Percentiles rank a stretch among this genome's conserved stretches.
These are phyloP conservation scores for Xiphorhynchus elegans DNA, from an alignment of 2,113 vertebrate genomes.

Conservation along the genomic window DNA sequence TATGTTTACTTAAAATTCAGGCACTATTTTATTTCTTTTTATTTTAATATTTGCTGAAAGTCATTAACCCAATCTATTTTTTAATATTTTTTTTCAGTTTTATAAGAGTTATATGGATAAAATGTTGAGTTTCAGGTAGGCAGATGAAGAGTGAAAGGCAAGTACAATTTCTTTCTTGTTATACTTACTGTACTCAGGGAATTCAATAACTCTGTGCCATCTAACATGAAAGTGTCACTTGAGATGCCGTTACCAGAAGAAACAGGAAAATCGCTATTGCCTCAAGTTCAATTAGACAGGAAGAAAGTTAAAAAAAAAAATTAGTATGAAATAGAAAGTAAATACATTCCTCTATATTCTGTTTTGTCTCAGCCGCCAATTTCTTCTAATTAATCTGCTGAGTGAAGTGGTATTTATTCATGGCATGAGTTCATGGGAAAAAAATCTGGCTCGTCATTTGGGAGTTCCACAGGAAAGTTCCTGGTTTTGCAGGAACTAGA, in stretches of 20 bases:
- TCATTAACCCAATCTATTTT: background rate
- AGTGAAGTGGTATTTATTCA: background rate
- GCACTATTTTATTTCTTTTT: background rate
- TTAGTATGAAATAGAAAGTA: background rate
- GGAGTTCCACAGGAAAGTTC: background rate
- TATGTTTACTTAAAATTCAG: background rate
- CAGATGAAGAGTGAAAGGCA: background rate
- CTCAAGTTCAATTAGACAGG: background rate
- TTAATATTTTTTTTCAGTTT: background rate
- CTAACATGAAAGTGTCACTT: background rate
- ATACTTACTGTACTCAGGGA: background rate
- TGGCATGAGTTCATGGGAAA: background rate
- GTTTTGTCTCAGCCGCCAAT: background rate
- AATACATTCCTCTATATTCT: background rate
- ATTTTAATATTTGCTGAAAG: background rate
- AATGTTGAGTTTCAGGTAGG: background rate
- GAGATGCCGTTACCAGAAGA: background rate
- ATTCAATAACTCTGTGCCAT: background rate
- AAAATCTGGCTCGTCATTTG: background rate
- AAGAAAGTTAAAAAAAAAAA: background rate
- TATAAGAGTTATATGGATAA: background rate
- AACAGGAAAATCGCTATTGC: background rate
- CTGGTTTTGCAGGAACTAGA: background rate
- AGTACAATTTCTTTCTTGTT: background rate
- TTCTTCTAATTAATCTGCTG: constrained; percentile 24